phyloP scores from a whole-genome alignment of 2,113 vertebrate genomes.

The Propithecus coquereli region DNA sequence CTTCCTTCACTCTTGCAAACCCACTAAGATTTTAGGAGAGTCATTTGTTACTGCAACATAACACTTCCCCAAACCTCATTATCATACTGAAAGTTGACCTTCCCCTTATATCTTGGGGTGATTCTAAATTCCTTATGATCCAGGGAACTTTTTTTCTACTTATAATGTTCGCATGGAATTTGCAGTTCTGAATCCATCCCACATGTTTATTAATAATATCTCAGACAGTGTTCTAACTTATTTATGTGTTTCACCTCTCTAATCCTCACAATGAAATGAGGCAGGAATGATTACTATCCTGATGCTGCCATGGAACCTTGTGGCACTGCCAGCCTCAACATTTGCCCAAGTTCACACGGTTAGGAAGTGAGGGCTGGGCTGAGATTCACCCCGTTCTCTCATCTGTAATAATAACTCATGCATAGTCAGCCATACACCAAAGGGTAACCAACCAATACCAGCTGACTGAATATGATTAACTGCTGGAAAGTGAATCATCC shows the following conservation, averaged over 20 bases:
- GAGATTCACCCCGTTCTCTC: not conserved
- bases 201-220: not conserved
- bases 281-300: not conserved
- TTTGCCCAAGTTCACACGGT: not conserved
- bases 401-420: not conserved
- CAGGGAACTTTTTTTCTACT: not conserved
- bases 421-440: not conserved
- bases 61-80: not conserved
- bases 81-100: not conserved
- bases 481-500: not conserved
- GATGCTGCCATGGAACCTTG: too few relatives aligned
- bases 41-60: not conserved
- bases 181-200: not conserved
- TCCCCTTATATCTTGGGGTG: not conserved
- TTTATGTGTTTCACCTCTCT: not conserved
- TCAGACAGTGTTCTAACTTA: not conserved
- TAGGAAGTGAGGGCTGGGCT: not conserved
- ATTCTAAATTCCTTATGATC: not conserved
- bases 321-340: not conserved
- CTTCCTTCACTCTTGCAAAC: not conserved
- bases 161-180: not conserved
- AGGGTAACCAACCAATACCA: not conserved
- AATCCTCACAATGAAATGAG: not conserved
- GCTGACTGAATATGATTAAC: not conserved
- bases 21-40: not conserved